Conservation (phyloP, 2,113 vertebrate species). For the Notothenia rossii region DNA sequence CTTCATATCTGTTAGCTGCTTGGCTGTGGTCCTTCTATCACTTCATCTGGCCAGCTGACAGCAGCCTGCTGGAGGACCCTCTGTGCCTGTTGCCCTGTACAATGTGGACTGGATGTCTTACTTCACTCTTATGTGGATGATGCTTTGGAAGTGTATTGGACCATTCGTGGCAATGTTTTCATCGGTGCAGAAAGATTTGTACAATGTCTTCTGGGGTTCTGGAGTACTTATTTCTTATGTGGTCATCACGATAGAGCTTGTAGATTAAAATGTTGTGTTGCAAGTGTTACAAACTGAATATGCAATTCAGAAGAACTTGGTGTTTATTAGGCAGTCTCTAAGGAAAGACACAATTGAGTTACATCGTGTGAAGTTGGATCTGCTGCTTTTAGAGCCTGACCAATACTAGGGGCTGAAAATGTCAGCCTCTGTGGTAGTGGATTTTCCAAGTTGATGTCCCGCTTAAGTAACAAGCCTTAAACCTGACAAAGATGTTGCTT, state of each 20-base stretch:
- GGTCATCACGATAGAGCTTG: not conserved
- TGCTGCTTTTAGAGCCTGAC: too few species aligned
- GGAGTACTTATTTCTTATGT: not conserved
- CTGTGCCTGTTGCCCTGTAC: conserved; percentile 56
- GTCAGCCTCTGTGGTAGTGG: too few species aligned
- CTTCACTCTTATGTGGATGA: conserved; percentile 26
- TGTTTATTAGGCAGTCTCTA: too few species aligned
- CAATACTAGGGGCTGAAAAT: too few species aligned
- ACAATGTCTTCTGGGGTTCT: not conserved
- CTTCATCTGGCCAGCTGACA: conserved; percentile 69
- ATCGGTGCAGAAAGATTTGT: not conserved
- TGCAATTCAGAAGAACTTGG: too few species aligned
- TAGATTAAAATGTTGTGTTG: too few species aligned
- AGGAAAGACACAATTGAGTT: too few species aligned
- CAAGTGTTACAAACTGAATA: too few species aligned
- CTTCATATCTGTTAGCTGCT: conserved; percentile 64
- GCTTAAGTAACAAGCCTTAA: too few species aligned
- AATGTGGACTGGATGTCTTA: conserved; percentile 53
- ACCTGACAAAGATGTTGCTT: too few species aligned
- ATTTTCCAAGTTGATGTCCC: too few species aligned
- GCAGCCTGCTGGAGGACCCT: conserved; percentile 57
- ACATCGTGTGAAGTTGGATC: too few species aligned
- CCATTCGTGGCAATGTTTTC: not conserved
- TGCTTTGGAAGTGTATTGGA: conserved; percentile 1
- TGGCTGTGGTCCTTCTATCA: conserved; percentile 49